Percentiles rank a stretch among this genome's conserved stretches.
These are phyloP conservation scores for Ctenodactylus gundi DNA, from an alignment of 2,113 vertebrate genomes.

Conservation along the genomic window DNA sequence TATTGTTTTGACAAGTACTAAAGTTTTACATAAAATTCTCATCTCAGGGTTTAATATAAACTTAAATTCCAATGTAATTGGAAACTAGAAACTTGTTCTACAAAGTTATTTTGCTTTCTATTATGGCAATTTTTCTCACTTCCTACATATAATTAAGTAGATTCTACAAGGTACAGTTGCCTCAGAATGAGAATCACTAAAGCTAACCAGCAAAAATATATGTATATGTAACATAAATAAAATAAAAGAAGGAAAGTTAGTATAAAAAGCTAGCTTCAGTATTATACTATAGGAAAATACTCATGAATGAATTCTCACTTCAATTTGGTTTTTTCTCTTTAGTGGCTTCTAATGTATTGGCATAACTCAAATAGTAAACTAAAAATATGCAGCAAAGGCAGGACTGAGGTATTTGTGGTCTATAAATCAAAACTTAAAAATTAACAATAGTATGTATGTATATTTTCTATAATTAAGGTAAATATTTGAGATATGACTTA, in stretches of 20 bases:
- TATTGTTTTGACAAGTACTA: not conserved
- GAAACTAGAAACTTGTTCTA: not conserved
- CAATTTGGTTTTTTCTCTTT: not conserved
- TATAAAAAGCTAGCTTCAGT: not conserved
- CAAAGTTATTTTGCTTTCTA: not conserved
- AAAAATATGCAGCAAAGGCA: not conserved
- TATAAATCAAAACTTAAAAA: constrained; percentile 14
- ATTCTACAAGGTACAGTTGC: not conserved
- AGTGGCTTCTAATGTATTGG: not conserved
- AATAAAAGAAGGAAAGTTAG: not conserved
- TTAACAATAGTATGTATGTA: not conserved
- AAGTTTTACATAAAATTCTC: not conserved
- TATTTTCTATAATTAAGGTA: not conserved
- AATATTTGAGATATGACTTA: not conserved
- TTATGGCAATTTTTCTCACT: not conserved
- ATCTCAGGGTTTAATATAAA: not conserved
- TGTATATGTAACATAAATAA: not conserved
- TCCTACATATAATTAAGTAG: not conserved
- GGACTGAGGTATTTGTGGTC: not conserved
- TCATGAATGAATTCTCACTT: not conserved
- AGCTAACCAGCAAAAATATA: not conserved
- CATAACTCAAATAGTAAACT: not conserved
- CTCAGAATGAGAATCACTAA: not conserved
- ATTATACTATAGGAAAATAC: not conserved
- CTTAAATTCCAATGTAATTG: not conserved